phyloP scores from a whole-genome alignment of 2,113 vertebrate species.

The Etheostoma cragini region DNA sequence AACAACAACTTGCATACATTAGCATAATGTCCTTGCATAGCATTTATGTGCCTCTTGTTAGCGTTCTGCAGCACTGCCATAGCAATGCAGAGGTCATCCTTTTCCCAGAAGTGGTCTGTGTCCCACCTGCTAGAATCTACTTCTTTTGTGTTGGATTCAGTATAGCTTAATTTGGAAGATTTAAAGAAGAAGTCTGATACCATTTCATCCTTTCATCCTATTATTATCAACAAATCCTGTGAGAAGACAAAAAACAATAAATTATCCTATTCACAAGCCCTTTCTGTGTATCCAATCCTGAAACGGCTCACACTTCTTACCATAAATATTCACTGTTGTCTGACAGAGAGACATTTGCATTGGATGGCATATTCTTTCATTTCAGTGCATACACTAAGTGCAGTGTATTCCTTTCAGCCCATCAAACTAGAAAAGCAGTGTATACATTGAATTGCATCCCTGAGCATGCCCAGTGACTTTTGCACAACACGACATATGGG shows the following conservation, averaged over 20 bases:
- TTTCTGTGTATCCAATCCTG: background rate
- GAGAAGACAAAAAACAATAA: background rate
- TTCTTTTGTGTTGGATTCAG: background rate
- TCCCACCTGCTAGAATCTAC: conserved; percentile 1
- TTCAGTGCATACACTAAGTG: background rate
- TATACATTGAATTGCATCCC: background rate
- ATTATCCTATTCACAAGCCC: background rate
- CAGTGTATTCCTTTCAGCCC: background rate
- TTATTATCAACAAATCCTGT: background rate
- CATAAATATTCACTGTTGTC: background rate
- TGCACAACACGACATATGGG: background rate
- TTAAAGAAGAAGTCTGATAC: background rate
- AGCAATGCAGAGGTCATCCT: conserved; percentile 28
- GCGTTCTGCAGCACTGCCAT: conserved; percentile 13
- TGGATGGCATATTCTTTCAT: background rate
- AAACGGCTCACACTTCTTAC: background rate
- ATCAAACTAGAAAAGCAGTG: background rate
- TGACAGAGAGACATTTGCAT: background rate
- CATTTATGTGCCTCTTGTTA: conserved; percentile 33
- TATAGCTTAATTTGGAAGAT: conserved; percentile 1
- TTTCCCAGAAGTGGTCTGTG: conserved; percentile 25
- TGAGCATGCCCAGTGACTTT: background rate
- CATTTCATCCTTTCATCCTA: background rate
- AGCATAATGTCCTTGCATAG: conserved; percentile 37
- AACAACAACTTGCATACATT: conserved; percentile 46